Conservation (phyloP, 2,797 vertebrate species). For the Melanotaenia pygmaea region DNA sequence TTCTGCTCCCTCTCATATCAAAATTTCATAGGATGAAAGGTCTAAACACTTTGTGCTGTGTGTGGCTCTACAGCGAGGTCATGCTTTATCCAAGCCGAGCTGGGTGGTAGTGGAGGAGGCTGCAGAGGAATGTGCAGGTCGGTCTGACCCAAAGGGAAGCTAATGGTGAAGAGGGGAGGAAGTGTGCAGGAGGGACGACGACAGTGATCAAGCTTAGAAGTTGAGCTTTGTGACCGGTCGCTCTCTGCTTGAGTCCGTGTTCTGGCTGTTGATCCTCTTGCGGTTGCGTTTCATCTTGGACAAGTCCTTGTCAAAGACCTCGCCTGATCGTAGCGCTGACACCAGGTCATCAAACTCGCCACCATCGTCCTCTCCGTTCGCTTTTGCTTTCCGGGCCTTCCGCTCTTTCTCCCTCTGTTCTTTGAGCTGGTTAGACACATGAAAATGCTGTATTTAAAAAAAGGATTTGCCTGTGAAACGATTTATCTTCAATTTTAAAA, state of each 20-base stretch:
- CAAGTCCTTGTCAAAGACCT: slow-evolving; percentile 99
- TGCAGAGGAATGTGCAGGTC: slow-evolving; percentile 70
- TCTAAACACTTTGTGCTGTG: slow-evolving; percentile 46
- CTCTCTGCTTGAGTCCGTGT: slow-evolving; percentile 90
- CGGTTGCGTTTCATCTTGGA: slow-evolving; percentile 98
- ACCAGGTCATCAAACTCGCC: slow-evolving; percentile 98
- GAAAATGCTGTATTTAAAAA: neutral
- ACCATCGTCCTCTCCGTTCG: slow-evolving; percentile 91
- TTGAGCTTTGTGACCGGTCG: slow-evolving; percentile 96
- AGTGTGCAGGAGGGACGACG: neutral
- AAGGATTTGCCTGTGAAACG: neutral
- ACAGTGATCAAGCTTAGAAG: slow-evolving; percentile 81
- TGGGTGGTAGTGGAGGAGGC: slow-evolving; percentile 56
- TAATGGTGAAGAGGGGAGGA: slow-evolving; percentile 11
- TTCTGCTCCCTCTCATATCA: slow-evolving; percentile 52
- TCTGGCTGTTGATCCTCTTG: slow-evolving; percentile 92
- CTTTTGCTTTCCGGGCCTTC: slow-evolving; percentile 92
- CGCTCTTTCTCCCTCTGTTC: slow-evolving; percentile 95
- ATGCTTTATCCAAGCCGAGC: slow-evolving; percentile 37
- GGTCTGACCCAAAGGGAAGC: slow-evolving; percentile 45
- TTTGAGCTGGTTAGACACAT: slow-evolving; percentile 86
- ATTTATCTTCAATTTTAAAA: neutral
- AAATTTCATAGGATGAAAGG: slow-evolving; percentile 44
- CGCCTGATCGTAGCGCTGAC: slow-evolving; percentile 94
- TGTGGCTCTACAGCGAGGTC: slow-evolving; percentile 45